These are phyloP conservation scores for Heliornis fulica DNA, from an alignment of 2,113 vertebrate genomes.

Conservation along the genomic window DNA sequence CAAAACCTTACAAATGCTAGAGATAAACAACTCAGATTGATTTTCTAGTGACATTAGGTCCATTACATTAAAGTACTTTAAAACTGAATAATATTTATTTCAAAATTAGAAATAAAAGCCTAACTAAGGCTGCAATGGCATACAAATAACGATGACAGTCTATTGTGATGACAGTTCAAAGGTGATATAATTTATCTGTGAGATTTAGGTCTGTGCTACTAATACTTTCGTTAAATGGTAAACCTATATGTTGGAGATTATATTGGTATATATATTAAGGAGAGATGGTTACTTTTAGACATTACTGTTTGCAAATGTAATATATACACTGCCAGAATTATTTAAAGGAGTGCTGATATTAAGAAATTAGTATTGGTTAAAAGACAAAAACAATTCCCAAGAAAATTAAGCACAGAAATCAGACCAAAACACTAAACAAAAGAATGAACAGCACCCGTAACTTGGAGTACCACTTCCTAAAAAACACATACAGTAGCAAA, in stretches of 20 bases:
- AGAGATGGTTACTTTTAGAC: not conserved
- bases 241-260: not conserved
- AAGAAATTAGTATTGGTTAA: conserved; percentile 14
- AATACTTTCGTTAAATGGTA: not conserved
- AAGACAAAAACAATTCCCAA: not conserved
- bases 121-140: not conserved
- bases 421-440: not conserved
- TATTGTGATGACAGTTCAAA: not conserved
- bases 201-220: not conserved
- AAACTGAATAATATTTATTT: not conserved
- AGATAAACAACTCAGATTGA: not conserved
- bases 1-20: not conserved
- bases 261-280: not conserved
- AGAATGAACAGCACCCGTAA: not conserved
- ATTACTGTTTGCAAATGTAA: not conserved
- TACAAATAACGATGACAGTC: not conserved
- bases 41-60: not conserved
- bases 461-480: not conserved
- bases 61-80: not conserved
- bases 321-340: not conserved
- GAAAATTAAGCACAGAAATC: not conserved
- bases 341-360: not conserved
- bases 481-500: conserved; percentile 6
- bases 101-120: not conserved
- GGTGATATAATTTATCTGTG: not conserved